Conservation (phyloP, 2,113 vertebrate genomes). For the Vulpes lagopus region DNA sequence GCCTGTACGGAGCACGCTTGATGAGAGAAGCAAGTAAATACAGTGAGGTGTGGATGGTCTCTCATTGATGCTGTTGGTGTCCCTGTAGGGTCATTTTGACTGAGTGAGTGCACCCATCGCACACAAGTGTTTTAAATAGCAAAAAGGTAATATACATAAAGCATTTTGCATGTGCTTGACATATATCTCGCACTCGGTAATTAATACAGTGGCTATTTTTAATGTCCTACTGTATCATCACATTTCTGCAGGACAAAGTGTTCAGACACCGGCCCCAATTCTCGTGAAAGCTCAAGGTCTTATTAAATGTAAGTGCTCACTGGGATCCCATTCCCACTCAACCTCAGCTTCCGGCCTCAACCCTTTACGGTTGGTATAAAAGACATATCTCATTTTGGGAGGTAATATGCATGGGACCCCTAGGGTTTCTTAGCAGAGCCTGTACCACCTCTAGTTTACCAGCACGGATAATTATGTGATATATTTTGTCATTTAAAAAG, state of each 20-base stretch:
- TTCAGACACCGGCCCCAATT: neutral
- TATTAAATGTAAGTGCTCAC: neutral
- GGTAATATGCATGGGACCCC: neutral
- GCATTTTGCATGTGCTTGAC: neutral
- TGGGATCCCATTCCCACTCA: neutral
- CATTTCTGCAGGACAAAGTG: neutral
- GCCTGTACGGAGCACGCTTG: neutral
- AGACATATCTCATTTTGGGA: neutral
- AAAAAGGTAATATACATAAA: neutral
- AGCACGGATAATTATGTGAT: neutral
- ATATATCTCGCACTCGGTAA: neutral
- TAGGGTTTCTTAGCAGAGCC: neutral
- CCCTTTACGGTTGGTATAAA: neutral
- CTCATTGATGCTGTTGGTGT: neutral
- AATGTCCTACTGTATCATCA: neutral
- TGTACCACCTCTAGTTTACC: neutral
- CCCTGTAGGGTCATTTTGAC: neutral
- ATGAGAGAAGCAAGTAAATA: neutral
- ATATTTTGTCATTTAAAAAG: neutral
- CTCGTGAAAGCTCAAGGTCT: neutral
- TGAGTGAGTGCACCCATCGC: neutral
- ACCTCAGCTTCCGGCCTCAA: neutral
- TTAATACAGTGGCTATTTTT: neutral
- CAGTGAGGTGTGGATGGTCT: rapidly evolving
- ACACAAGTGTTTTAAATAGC: neutral